Percentiles rank a stretch among this genome's conserved stretches.
Evolutionary conservation across 2,797 vertebrate species (phyloP).

Genomic region (Cheirogaleus major): DNA sequence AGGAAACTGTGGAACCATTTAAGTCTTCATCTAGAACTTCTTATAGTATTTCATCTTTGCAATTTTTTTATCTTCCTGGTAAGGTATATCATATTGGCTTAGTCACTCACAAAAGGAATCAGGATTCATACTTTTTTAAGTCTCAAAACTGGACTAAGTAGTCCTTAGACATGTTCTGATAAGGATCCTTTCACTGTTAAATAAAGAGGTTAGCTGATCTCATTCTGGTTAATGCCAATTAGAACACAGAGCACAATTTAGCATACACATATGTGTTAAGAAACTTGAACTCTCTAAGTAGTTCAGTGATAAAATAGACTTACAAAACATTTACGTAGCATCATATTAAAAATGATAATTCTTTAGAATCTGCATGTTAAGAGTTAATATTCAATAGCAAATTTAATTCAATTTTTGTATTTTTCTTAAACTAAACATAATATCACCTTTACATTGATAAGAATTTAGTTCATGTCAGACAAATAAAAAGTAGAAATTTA

Average conservation of each 20-base stretch:
- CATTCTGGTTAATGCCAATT: background rate
- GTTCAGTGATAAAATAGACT: slow-evolving; percentile 43
- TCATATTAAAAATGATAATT: slow-evolving; percentile 22
- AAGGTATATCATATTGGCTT: background rate
- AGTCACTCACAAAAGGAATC: background rate
- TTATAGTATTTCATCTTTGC: background rate
- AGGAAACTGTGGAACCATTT: background rate
- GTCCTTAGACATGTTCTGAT: background rate
- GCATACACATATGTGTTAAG: background rate
- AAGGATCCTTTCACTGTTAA: background rate
- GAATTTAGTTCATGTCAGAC: background rate
- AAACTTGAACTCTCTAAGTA: background rate
- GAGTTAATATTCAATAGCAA: slow-evolving; percentile 43
- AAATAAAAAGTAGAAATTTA: slow-evolving; percentile 17
- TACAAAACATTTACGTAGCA: slow-evolving; percentile 42
- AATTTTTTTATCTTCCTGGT: background rate
- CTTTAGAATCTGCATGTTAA: background rate
- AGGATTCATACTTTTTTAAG: background rate
- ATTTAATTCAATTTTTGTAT: slow-evolving; percentile 48
- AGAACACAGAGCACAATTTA: background rate
- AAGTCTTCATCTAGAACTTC: background rate
- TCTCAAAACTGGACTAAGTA: background rate
- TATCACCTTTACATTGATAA: background rate
- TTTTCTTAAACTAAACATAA: slow-evolving; percentile 62
- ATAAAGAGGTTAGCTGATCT: background rate